Evolutionary conservation across 2,888 invertebrate species (phyloP), one percentile per base, ranked within the genome.

Genomic region (Papilio demoleus): DNA sequence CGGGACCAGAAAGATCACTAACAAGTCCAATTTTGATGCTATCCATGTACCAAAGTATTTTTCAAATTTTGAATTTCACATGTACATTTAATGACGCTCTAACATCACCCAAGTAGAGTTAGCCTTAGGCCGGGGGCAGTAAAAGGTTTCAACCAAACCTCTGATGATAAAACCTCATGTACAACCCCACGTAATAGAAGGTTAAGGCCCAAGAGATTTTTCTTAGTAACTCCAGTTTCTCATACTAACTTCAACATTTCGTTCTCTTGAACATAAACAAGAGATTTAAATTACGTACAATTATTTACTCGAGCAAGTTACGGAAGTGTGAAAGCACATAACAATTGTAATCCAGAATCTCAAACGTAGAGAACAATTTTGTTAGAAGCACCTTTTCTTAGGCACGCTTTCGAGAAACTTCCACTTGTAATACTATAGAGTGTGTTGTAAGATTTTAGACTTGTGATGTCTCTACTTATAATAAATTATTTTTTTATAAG

Each of bases 291-390:
- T 56, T 56, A 56, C 31, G 31, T 56, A 31, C 31, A 56, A 56
- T 56, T 56, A 56, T 56, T 56, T 56, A 56, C 53, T 56, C 31
- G 53, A 56, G 53, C n/a, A 31, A 53, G 31, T 56, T 17, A 12
- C 53, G 31, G 53, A 56, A 56, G 53, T 31, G n/a, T 17, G n/a
- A 56, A 56, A 6, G 53, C 53, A n/a, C 53, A 56, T 27, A 31
- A 56, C 53, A 56, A 56, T 56, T 31, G 53, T 17, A 17, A 31
- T 56, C 31, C 53, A 56, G 31, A 56, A 31, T 31, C 31, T 56
- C 53, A 17, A 27, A 31, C 31, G 53, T 24, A 56, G 31, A n/a
- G 53, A 56, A 56, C 53, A 56, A 56, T 56, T 56, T 56, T 56
- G 53, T 31, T 56, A 56, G 53, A 31, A 56, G 53, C 31, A 53